phyloP scores from a whole-genome alignment of 2,888 invertebrate species.

The Caenorhabditis sp. region DNA sequence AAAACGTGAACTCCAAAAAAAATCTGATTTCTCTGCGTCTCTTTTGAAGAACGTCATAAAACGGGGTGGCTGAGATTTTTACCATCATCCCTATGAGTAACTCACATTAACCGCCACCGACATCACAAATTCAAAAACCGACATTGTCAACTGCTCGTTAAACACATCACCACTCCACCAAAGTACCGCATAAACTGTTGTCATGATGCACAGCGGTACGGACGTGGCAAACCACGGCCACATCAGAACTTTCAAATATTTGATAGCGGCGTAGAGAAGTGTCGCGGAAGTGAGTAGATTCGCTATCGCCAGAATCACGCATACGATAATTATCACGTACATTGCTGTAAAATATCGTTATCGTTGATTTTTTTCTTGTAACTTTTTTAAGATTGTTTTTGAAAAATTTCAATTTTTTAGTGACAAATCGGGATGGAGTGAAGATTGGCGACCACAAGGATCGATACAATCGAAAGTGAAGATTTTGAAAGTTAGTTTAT shows the following conservation, averaged over 20 bases:
- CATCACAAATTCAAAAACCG: constrained; percentile 67
- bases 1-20: too few relatives aligned
- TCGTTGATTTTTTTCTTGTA: background rate
- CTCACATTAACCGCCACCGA: constrained; percentile 56
- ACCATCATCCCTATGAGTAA: background rate
- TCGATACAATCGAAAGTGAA: too few relatives aligned
- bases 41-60: too few relatives aligned
- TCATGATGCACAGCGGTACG: constrained; percentile 56
- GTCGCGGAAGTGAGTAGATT: constrained; percentile 57
- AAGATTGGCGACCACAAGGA: background rate
- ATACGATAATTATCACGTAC: constrained; percentile 65
- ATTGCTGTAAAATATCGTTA: constrained; percentile 62
- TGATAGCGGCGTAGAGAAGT: constrained; percentile 61
- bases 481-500: too few relatives aligned
- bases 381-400: background rate
- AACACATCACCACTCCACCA: constrained; percentile 70
- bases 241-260: constrained; percentile 53
- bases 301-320: constrained; percentile 55
- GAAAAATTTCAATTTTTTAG: background rate
- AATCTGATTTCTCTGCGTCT: too few relatives aligned
- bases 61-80: too few relatives aligned
- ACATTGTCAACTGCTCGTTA: constrained; percentile 67
- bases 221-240: constrained; percentile 65
- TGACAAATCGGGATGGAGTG: background rate
- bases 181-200: constrained; percentile 64